phyloP scores from a whole-genome alignment of 2,797 vertebrate species.

The Chrosomus eos region DNA sequence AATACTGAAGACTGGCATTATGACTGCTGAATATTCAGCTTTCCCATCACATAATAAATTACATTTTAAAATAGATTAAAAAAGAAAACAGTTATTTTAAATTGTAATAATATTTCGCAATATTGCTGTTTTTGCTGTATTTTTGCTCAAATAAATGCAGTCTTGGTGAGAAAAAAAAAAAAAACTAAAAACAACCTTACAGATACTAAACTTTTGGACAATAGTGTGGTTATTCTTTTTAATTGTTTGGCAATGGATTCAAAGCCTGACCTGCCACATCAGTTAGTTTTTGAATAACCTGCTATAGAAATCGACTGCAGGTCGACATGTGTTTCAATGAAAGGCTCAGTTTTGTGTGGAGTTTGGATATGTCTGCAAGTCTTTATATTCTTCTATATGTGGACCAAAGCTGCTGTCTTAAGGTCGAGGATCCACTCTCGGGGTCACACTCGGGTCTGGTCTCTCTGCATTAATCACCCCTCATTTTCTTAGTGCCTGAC shows the following conservation, averaged over 20 bases:
- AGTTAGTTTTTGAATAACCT: not conserved
- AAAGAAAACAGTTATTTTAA: not conserved
- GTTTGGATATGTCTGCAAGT: conserved; percentile 22
- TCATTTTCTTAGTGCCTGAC: conserved; percentile 63
- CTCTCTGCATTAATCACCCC: conserved; percentile 60
- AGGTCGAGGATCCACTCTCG: conserved; percentile 33
- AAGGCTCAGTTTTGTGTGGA: conserved; percentile 14
- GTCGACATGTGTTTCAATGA: not conserved
- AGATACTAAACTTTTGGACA: not conserved
- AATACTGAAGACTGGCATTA: not conserved
- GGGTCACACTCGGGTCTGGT: conserved; percentile 53
- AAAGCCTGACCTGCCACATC: not conserved
- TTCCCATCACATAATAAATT: not conserved
- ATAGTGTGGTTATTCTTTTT: not conserved
- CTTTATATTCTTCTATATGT: conserved; percentile 26
- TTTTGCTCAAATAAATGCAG: not conserved
- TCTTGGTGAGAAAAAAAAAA: not conserved
- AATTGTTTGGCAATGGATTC: not conserved
- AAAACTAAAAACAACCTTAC: not conserved
- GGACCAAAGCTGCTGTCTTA: conserved; percentile 25
- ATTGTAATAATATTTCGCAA: not conserved
- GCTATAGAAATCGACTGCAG: not conserved
- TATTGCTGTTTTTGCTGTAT: not conserved
- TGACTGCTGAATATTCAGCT: not conserved
- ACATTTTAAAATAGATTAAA: not conserved